A percentile compares a stretch with the other conserved stretches of the same genome.
phyloP scores from a whole-genome alignment of 2,888 invertebrate genomes.

The Meteorus cinctellus region DNA sequence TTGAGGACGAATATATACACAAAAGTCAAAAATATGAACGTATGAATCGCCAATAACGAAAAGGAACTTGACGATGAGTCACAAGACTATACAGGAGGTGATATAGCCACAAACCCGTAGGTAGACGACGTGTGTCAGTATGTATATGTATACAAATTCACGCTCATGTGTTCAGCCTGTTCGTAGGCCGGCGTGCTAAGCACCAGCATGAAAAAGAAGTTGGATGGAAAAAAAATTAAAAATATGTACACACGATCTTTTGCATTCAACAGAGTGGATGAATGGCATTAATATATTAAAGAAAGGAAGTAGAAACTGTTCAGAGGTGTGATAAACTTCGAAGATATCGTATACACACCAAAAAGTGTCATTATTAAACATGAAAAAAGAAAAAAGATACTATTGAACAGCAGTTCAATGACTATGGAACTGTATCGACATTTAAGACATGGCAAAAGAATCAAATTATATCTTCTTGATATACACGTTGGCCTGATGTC shows the following conservation, averaged over 20 bases:
- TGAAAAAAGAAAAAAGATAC: neutral
- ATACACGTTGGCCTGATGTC: conserved; percentile 31
- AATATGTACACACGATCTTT: neutral
- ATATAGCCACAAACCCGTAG: conserved; percentile 22
- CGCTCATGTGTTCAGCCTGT: neutral
- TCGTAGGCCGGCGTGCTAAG: neutral
- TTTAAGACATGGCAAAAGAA: conserved; percentile 28
- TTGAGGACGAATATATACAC: neutral
- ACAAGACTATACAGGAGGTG: conserved; percentile 25
- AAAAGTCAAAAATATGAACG: neutral
- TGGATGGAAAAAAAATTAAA: neutral
- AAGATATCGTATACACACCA: neutral
- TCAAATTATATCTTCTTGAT: conserved; percentile 29
- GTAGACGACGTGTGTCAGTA: conserved; percentile 30
- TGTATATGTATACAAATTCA: neutral
- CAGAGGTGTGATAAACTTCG: neutral
- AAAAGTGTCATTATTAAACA: neutral
- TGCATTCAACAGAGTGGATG: neutral
- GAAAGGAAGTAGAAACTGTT: neutral
- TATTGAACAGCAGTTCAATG: neutral
- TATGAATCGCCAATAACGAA: conserved; percentile 19
- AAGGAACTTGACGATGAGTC: conserved; percentile 45
- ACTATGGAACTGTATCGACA: conserved; percentile 20
- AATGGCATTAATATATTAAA: neutral
- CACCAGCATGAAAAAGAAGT: neutral